Conservation (phyloP, 2,113 vertebrate species). For the Marcusenius ussheri region DNA sequence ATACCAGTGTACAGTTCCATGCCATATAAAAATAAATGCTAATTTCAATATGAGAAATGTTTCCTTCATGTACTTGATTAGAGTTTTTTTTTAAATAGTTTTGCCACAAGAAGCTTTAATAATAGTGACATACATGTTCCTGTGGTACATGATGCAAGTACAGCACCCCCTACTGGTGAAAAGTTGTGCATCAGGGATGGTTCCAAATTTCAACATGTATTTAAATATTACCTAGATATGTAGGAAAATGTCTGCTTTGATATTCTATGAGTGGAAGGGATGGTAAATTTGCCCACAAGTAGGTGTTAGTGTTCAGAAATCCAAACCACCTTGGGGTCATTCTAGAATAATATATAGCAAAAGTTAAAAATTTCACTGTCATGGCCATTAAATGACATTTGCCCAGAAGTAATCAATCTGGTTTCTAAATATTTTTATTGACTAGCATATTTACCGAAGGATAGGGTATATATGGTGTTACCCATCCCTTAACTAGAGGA, state of each 20-base stretch:
- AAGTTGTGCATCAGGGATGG: background rate
- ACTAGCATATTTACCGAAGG: constrained; percentile 37
- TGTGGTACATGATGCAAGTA: background rate
- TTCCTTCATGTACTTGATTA: background rate
- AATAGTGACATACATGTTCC: background rate
- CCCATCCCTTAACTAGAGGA: constrained; percentile 21
- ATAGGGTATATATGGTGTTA: constrained; percentile 12
- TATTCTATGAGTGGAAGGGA: background rate
- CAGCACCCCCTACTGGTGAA: background rate
- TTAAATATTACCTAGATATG: background rate
- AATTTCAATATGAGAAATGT: background rate
- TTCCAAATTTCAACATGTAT: background rate
- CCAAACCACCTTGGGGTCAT: background rate
- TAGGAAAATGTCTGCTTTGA: background rate
- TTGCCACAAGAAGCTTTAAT: background rate
- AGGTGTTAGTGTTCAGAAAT: background rate
- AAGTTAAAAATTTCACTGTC: background rate
- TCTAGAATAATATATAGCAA: background rate
- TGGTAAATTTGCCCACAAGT: background rate
- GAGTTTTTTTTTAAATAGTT: background rate
- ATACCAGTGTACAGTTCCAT: background rate
- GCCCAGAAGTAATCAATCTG: background rate
- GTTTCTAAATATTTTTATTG: constrained; percentile 37
- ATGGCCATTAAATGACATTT: background rate
- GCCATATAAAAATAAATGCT: background rate